These are phyloP conservation scores for Nansenia antarctica DNA, from an alignment of 2,113 vertebrate genomes.

Conservation along the genomic window DNA sequence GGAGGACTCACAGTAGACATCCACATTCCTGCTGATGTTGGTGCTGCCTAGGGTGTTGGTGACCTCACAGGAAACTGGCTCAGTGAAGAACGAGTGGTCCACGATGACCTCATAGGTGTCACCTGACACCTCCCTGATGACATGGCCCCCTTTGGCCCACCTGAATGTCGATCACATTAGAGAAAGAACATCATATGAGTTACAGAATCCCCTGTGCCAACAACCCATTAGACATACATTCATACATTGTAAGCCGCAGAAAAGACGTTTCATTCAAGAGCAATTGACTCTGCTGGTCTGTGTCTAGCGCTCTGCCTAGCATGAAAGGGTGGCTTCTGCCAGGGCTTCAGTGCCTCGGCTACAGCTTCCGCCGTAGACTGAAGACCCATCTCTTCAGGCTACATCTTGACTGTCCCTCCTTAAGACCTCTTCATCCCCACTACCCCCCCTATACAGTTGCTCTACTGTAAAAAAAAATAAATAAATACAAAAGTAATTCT, in stretches of 20 bases:
- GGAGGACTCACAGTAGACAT: conserved; percentile 86
- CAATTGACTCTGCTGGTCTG: not conserved
- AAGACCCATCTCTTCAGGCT: too few species aligned
- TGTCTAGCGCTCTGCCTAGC: not conserved
- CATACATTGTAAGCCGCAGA: too few species aligned
- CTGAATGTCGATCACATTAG: conserved; percentile 55
- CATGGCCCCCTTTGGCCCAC: conserved; percentile 87
- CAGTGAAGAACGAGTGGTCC: conserved; percentile 89
- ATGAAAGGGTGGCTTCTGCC: not conserved
- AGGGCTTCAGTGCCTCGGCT: conserved; percentile 2
- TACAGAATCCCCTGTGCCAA: too few species aligned
- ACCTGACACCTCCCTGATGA: conserved; percentile 82
- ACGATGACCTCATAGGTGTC: conserved; percentile 85
- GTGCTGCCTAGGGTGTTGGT: conserved; percentile 90
- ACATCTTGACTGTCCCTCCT: too few species aligned
- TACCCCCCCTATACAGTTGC: too few species aligned
- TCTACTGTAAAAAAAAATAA: too few species aligned
- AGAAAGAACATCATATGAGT: too few species aligned
- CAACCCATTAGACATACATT: too few species aligned
- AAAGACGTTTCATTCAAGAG: not conserved
- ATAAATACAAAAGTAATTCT: too few species aligned
- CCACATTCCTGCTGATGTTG: conserved; percentile 90
- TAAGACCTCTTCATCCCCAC: too few species aligned
- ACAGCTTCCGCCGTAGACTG: too few species aligned
- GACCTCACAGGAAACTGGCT: conserved; percentile 90